A percentile compares a stretch with the other conserved stretches of the same genome.
Conservation (phyloP, 2,888 invertebrate genomes). For the Amiota communis region DNA sequence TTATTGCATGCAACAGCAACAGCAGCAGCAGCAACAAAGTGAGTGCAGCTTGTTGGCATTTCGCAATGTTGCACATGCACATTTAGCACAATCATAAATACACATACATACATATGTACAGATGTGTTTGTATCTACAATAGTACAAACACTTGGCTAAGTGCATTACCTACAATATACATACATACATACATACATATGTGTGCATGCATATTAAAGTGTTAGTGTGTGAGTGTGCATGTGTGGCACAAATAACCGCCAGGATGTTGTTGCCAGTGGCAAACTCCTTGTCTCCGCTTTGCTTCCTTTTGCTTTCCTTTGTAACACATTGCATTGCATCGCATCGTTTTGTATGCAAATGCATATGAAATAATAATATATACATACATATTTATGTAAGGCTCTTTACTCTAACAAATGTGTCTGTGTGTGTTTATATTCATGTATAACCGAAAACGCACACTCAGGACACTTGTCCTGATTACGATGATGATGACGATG, state of each 20-base stretch:
- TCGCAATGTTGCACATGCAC: slow-evolving; percentile 18
- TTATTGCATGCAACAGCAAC: background rate
- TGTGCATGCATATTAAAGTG: background rate
- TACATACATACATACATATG: too few species aligned
- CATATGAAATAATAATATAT: slow-evolving; percentile 58
- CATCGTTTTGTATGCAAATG: slow-evolving; percentile 40
- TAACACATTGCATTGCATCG: background rate
- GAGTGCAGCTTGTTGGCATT: slow-evolving; percentile 13
- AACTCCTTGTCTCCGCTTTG: background rate
- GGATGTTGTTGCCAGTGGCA: background rate
- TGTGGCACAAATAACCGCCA: slow-evolving; percentile 17
- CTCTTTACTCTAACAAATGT: background rate
- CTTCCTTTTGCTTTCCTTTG: background rate
- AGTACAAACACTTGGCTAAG: slow-evolving; percentile 5
- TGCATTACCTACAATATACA: slow-evolving; percentile 11
- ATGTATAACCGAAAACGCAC: slow-evolving; percentile 31
- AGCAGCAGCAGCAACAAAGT: background rate
- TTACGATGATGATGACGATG: slow-evolving; percentile 46
- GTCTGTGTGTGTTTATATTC: slow-evolving; percentile 20
- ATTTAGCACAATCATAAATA: slow-evolving; percentile 12
- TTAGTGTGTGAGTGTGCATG: background rate
- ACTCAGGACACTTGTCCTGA: slow-evolving; percentile 65
- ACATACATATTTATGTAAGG: background rate
- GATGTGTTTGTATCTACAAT: background rate
- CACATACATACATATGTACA: background rate